Evolutionary conservation across 2,113 vertebrate genomes (phyloP).

Genomic region (Cinclus mexicanus): DNA sequence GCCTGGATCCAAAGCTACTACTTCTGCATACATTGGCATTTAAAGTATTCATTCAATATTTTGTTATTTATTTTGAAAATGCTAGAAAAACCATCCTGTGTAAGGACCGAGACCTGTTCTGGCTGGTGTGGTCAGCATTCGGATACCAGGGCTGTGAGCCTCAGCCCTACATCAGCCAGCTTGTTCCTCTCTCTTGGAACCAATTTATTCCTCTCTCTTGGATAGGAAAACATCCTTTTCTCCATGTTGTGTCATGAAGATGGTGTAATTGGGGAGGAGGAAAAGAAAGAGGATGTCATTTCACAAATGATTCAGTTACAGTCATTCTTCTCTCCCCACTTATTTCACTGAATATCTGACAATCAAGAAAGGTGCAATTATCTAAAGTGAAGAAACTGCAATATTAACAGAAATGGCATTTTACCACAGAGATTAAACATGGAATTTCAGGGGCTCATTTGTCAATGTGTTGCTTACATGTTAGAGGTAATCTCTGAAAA

Average conservation of each 20-base stretch:
- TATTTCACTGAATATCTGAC: conserved; percentile 23
- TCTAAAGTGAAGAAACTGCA: conserved; percentile 20
- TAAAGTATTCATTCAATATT: background rate
- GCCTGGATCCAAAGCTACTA: background rate
- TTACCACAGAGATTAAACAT: conserved; percentile 1
- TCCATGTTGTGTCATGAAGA: background rate
- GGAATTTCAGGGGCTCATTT: conserved; percentile 17
- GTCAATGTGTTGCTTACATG: background rate
- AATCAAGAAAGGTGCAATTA: conserved; percentile 38
- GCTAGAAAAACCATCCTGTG: background rate
- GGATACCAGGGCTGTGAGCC: background rate
- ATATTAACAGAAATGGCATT: conserved; percentile 32
- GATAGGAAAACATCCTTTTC: background rate
- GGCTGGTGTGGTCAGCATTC: background rate
- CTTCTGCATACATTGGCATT: background rate
- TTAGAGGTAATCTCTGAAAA: conserved; percentile 35
- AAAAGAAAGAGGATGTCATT: conserved; percentile 1
- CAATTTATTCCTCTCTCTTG: background rate
- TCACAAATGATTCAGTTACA: background rate
- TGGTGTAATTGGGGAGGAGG: background rate
- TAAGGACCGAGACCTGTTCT: background rate
- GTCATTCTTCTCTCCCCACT: background rate
- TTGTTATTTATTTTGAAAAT: background rate
- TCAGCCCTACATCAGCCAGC: background rate
- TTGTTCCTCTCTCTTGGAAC: background rate